phyloP scores from a whole-genome alignment of 1,140 invertebrate genomes.

The Thaumetopoea pityocampa region DNA sequence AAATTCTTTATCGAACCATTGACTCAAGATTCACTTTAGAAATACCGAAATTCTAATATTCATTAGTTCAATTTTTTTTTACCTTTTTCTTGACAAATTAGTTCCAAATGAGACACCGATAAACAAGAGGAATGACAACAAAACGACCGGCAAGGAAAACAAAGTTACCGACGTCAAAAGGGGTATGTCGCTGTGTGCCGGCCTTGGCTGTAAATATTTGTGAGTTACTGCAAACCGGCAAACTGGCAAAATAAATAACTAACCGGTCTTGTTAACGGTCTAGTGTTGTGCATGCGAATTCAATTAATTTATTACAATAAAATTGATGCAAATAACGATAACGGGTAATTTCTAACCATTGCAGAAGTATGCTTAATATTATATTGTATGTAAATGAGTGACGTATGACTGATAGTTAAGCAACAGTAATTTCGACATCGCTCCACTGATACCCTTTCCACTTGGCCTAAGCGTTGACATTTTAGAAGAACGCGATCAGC shows the following conservation, averaged over 20 bases:
- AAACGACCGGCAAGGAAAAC: constrained; percentile 64
- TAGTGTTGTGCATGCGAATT: too few species aligned
- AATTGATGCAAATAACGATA: too few species aligned
- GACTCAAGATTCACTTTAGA: too few species aligned
- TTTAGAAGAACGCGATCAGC: constrained; percentile 34
- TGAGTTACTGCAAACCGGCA: neutral
- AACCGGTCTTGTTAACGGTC: too few species aligned
- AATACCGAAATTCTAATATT: too few species aligned
- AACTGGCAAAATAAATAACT: too few species aligned
- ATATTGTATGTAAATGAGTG: constrained; percentile 3
- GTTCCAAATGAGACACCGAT: constrained; percentile 39
- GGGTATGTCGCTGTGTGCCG: constrained; percentile 56
- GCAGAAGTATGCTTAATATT: neutral
- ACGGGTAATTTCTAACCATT: constrained; percentile 9
- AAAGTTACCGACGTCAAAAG: constrained; percentile 57
- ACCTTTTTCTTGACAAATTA: constrained; percentile 28
- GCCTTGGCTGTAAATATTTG: constrained; percentile 21
- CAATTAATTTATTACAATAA: too few species aligned
- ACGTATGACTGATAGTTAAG: constrained; percentile 9
- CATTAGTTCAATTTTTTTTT: too few species aligned
- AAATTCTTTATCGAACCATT: too few species aligned
- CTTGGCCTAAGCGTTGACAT: constrained; percentile 44
- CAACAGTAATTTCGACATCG: constrained; percentile 16
- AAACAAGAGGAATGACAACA: constrained; percentile 54
- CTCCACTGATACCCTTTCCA: constrained; percentile 25